Base-by-base conservation (phyloP, 2,888 invertebrate genomes). In the Coenonympha glycerion region DNA sequence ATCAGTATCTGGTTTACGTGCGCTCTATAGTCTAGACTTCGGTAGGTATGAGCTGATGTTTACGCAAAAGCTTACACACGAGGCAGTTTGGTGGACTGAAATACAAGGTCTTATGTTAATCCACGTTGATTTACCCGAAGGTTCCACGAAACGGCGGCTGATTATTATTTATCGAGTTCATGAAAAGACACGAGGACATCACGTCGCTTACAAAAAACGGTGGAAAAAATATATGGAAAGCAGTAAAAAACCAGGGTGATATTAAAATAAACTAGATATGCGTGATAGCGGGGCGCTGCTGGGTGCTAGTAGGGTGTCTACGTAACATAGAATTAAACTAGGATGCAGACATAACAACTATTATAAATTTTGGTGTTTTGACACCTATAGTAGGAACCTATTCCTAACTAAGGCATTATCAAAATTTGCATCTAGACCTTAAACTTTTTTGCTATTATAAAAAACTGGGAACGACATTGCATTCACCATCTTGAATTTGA, bases 221-320 rank as follows among this genome's bases (percentile, higher is more conserved):
- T 61, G 54, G 59, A 68, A 60, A 36, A 53, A 59, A 63, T 61
- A 60, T 50, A 65, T 65, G 73, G 66, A 76, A 78, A 76, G 71
- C 56, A 69, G 68, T 71, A 79, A 83, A 84, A 79, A 82, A 75
- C 69, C 68, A 63, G 74, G 71, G 75, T 77, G 71, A 81, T 76
- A 79, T 80, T 79, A 77, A 76, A 75, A 78, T 76, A 71, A 76
- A 71, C 73, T 70, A 71, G 73, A 76, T 69, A 78, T 68, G 69
- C 70, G 70, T 70, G 69, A 64, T 65, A 44, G 60, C 57, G 57
- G 65, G 63, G 60, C 65, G 64, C 60, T 78, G 79, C 78, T 78
- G 74, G 73, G 69, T 64, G 45, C 34, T 16, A 34, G 34, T 45
- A 45, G 45, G 22, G 24, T 24, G 13, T 6, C n/a, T 11, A 33